Evolutionary conservation across 2,113 vertebrate genomes (phyloP).

Genomic region (Danionella cerebrum): DNA sequence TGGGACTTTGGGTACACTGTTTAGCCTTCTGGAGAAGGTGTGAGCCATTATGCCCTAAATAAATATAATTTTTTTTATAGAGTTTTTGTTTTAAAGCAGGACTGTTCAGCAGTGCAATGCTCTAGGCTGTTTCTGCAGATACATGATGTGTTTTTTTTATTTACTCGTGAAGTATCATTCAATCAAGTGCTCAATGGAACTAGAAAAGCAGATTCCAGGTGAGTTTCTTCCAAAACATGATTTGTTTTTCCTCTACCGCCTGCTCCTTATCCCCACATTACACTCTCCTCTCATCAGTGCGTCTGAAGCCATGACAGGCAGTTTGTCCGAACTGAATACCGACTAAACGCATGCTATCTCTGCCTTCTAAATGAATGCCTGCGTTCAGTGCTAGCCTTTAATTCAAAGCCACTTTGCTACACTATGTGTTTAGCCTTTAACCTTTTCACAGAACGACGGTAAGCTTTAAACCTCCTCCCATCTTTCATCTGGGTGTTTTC

Average conservation of each 20-base stretch:
- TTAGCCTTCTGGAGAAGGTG: too few species aligned
- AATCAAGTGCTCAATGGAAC: not conserved
- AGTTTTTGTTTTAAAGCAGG: too few species aligned
- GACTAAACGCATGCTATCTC: conserved; percentile 35
- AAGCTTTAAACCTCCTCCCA: conserved; percentile 27
- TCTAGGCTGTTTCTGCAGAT: too few species aligned
- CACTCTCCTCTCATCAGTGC: conserved; percentile 39
- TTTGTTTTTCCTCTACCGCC: conserved; percentile 9
- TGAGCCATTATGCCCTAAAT: too few species aligned
- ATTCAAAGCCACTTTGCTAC: conserved; percentile 35
- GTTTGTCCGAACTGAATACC: conserved; percentile 18
- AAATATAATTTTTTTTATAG: too few species aligned
- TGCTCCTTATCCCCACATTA: conserved; percentile 22
- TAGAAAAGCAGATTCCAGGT: conserved; percentile 12
- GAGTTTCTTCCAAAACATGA: conserved; percentile 11
- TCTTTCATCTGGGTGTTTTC: conserved; percentile 8
- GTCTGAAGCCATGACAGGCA: conserved; percentile 40
- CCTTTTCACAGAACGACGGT: conserved; percentile 38
- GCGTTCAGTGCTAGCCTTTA: conserved; percentile 34
- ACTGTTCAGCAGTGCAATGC: too few species aligned
- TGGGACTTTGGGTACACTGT: too few species aligned
- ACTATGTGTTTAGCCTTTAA: conserved; percentile 39
- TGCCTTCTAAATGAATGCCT: conserved; percentile 38
- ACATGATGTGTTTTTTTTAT: too few species aligned
- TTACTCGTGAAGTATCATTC: not conserved